A percentile compares a stretch with the other conserved stretches of the same genome.
Conservation (phyloP, 1,140 invertebrate genomes). For the Eupeodes corollae region DNA sequence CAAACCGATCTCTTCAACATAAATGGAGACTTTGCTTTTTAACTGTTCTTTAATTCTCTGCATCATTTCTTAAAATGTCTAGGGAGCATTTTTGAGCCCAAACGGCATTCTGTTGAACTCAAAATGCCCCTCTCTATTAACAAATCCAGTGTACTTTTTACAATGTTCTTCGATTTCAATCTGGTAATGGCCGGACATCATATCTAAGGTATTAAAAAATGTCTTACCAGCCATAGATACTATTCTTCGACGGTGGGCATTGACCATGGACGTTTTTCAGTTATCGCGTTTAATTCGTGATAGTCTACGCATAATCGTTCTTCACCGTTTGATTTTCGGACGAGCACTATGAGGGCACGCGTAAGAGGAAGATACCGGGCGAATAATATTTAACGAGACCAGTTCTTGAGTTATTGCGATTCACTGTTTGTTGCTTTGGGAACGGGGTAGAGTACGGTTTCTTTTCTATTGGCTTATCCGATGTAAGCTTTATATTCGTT, state of each 20-base stretch:
- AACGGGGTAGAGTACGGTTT: conserved; percentile 3
- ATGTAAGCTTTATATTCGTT: not conserved
- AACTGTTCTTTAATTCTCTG: not conserved
- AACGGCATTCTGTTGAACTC: conserved; percentile 17
- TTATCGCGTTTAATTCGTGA: conserved; percentile 32
- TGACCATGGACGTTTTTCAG: conserved; percentile 39
- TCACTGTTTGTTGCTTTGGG: conserved; percentile 1
- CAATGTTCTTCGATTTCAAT: conserved; percentile 27
- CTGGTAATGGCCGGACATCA: conserved; percentile 40
- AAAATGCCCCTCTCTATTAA: conserved; percentile 15
- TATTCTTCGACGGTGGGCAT: conserved; percentile 39
- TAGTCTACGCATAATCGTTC: conserved; percentile 28
- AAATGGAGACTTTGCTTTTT: not conserved
- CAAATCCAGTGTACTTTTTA: conserved; percentile 37
- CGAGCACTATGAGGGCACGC: conserved; percentile 13
- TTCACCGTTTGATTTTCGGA: conserved; percentile 12
- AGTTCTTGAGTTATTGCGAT: conserved; percentile 1
- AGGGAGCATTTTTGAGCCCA: conserved; percentile 15
- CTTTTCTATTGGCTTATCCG: not conserved
- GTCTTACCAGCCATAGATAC: conserved; percentile 27
- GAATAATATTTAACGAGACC: not conserved
- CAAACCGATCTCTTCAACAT: conserved; percentile 2
- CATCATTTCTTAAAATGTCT: conserved; percentile 27
- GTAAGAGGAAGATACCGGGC: conserved; percentile 12
- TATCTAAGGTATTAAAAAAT: conserved; percentile 37